Base-by-base conservation (phyloP, 1,140 invertebrate species). In the Adoxophyes honmai region DNA sequence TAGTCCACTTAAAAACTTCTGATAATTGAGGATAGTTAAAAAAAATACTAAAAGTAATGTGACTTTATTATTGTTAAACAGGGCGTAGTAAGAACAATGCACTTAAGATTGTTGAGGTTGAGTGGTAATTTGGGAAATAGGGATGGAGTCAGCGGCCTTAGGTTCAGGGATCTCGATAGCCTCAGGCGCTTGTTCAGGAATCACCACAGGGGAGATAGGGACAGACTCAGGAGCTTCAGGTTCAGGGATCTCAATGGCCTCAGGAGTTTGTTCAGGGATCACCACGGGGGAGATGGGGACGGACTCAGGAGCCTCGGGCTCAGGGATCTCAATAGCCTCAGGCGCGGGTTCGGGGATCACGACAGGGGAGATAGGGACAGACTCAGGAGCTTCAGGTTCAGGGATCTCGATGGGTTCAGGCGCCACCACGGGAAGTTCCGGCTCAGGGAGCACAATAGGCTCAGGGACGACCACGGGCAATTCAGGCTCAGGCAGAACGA, bases 401-500 rank as follows among this genome's bases (percentile, higher is more conserved):
- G 68, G 68, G 0, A 70, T 28, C 4, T 57, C 59, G 0, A 69
- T 39, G 3, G 67, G 61, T n/a, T 59, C 61, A 18, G 67, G 67
- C 0, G 60, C 13, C 8, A 64, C 13, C 11, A 54, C 64, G 4
- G 64, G 60, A 2, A 36, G 5, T 0, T 1, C 33, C 2, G 58
- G 52, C 16, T 28, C 39, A 1, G 62, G 62, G 13, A 58, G 10
- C 6, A 42, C 51, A 0, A 62, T 51, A 7, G 57, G 57, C 14
- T 14, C 39, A 36, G n/a, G 8, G 1, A 18, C 7, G 16, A 10
- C 16, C 4, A 8, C 48, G 1, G 16, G 55, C 2, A 42, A 10
- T 34, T 34, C 55, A 21, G 39, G 37, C 33, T 9, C 15, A 36
- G 52, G 34, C 48, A 34, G 18, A 7, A 21, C 5, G 14, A 53